Evolutionary conservation across 2,888 invertebrate genomes (phyloP).

Genomic region (Tetragonula carbonaria): DNA sequence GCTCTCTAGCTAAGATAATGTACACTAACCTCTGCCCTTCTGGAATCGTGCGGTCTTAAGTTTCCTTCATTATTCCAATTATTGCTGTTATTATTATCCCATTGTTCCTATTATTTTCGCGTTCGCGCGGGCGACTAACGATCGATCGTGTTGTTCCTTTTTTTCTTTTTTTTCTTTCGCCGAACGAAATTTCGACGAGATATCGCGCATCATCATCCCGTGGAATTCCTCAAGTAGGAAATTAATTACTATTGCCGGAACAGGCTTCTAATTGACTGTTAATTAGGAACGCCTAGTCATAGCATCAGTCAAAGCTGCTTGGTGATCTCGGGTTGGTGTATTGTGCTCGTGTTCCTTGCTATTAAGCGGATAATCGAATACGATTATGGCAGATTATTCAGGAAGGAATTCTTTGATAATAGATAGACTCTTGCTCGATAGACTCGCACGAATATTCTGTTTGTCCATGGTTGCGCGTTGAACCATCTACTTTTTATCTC

Average conservation of each 20-base stretch:
- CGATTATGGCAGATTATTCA: conserved; percentile 12
- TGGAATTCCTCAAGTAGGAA: conserved; percentile 8
- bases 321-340: conserved; percentile 14
- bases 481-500: neutral
- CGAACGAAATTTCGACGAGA: too few relatives aligned
- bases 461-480: neutral
- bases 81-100: conserved; percentile 20
- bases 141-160: neutral
- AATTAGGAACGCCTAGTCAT: conserved; percentile 21
- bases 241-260: conserved; percentile 20
- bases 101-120: neutral
- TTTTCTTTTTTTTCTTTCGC: neutral
- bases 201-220: neutral
- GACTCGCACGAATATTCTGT: too few relatives aligned
- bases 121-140: neutral
- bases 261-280: conserved; percentile 28
- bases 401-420: conserved; percentile 1
- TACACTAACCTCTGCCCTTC: conserved; percentile 37
- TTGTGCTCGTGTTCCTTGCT: conserved; percentile 22
- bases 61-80: conserved; percentile 45
- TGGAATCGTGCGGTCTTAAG: conserved; percentile 27
- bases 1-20: conserved; percentile 52
- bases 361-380: conserved; percentile 29
- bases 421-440: neutral
- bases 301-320: conserved; percentile 32